Base-by-base conservation (phyloP, 92 coral and sea anemone species). In the Umimayanthus chanpuru region DNA sequence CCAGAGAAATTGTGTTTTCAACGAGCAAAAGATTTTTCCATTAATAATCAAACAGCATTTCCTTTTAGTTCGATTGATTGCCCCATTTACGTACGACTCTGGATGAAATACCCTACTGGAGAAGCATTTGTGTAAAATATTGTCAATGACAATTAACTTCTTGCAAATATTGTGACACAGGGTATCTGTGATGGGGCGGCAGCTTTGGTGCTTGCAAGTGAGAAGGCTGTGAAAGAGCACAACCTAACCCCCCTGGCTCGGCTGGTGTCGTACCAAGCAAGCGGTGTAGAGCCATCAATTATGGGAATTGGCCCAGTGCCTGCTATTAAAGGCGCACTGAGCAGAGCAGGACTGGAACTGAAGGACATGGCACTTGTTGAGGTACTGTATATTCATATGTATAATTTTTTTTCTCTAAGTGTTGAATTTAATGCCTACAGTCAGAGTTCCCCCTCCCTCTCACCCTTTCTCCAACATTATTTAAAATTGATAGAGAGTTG, bases 301-400 rank as follows among this genome's bases (percentile, higher is more conserved):
- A 97, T 97, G 99, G 99, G 99, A n/a, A 97, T 97, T 71, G 99
- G 99, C 3, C 99, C 99, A 32, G 98, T 97, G 38, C 99, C 99
- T 3, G 94, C 99, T 8, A 88, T 95, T 23, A 97, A 93, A 68
- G 90, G 92, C 21, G 98, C 99, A 14, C 89, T 97, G 58, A 89
- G 88, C 73, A 94, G 90, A 79, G 97, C 98, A 58, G 95, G 91
- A 30, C 94, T 95, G 85, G 94, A 93, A 12, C 92, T 97, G 77
- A 94, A 94, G 85, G 97, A 97, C 83, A 97, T 97, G 98, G 94
- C 90, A 26, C 92, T 94, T 79, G 92, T 94, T 11, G 99, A 97
- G 98, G 99, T 97, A n/a, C n/a, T n/a, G n/a, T n/a, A 73, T 70
- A 78, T 30, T 11, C 4, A 15, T 10, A 28, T 47, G 6, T 39